phyloP scores from a whole-genome alignment of 23 tunicate genomes.

The Phallusia fumigata region DNA sequence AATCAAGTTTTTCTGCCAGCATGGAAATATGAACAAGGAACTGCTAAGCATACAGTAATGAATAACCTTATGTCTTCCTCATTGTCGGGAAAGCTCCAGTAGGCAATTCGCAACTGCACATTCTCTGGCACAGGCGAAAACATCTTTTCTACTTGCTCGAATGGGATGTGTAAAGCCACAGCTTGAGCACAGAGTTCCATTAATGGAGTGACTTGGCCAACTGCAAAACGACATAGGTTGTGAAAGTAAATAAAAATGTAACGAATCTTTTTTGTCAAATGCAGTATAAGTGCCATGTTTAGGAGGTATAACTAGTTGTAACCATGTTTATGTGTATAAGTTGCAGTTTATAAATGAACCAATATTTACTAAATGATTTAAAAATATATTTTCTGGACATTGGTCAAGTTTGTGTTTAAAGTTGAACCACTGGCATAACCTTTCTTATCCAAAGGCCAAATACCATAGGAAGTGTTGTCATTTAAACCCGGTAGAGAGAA shows the following conservation, averaged over 20 bases:
- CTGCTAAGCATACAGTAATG: neutral
- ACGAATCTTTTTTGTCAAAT: neutral
- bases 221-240: neutral
- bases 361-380: too few relatives aligned
- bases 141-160: conserved; percentile 95
- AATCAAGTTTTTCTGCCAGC: neutral
- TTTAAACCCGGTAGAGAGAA: too few relatives aligned
- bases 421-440: too few relatives aligned
- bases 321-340: too few relatives aligned
- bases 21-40: neutral
- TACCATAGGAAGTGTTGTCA: too few relatives aligned
- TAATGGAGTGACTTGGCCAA: conserved; percentile 48
- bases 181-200: conserved; percentile 77
- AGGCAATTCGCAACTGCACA: conserved; percentile 83
- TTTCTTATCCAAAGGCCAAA: too few relatives aligned
- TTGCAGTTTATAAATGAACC: too few relatives aligned
- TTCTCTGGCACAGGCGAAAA: conserved; percentile 86
- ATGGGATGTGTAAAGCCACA: conserved; percentile 87
- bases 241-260: neutral
- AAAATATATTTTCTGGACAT: too few relatives aligned
- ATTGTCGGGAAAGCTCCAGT: conserved; percentile 91
- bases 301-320: too few relatives aligned
- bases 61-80: conserved; percentile 89
- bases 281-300: too few relatives aligned
- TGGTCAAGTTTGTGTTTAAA: too few relatives aligned